Base-by-base conservation (phyloP, 2,797 vertebrate species). In the Glossophaga mutica region DNA sequence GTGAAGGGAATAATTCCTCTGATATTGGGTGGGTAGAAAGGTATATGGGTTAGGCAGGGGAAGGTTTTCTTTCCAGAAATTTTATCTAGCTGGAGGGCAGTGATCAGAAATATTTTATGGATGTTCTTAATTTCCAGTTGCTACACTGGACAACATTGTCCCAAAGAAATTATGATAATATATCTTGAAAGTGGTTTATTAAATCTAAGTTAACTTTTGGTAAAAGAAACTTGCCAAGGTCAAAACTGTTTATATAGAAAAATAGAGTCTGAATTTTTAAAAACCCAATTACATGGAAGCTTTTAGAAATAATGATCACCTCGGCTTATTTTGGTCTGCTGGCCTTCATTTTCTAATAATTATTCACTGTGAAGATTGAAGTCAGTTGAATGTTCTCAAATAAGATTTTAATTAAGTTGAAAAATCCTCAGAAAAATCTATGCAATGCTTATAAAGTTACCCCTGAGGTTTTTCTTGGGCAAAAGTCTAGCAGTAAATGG, bases 371-470 rank as follows among this genome's bases (percentile, higher is more conserved):
- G 89, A 90, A 57, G 67, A 89, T 14, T 94, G 74, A 95, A 94
- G 67, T 92, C 70, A 90, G 39, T 84, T 90, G 87, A 87, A 81
- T 96, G 14, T 91, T 96, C 87, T 95, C 79, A 95, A 95, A 55
- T 76, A 95, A 71, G 84, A 96, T 90, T 96, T 94, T 96, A 96
- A 96, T 97, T 96, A 95, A 95, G 93, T 84, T 87, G 68, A 74
- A 87, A 96, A 97, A 93, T 91, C 86, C 86, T 94, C 48, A 68
- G 67, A 87, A 97, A 95, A 70, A 82, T 83, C 70, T 79, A 76
- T 95, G 76, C 92, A 92, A 94, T 86, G 50, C 70, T 94, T 97
- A 74, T 62, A 95, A 94, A 79, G 57, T 78, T 78, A 22, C 9
- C 37, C 14, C 14, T 50, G 48, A 94, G 29, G 2, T 78, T 87